Base-by-base conservation (phyloP, 2,113 vertebrate species). In the Excalfactoria chinensis region DNA sequence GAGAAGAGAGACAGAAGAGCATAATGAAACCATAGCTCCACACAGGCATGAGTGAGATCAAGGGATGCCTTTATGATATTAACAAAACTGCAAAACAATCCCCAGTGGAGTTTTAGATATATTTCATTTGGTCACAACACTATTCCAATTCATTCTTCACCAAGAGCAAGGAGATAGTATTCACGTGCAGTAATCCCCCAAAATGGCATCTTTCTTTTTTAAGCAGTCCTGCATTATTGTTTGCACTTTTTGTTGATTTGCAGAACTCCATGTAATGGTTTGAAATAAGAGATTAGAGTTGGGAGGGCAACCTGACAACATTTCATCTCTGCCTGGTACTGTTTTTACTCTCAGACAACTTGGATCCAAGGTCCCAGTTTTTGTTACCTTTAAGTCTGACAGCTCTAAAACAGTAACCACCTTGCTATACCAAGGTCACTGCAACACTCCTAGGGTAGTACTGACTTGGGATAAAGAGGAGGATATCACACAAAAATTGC, bases 61-160 rank as follows among this genome's bases (percentile, higher is more conserved):
- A 94, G 92, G 84, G 68, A 91, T 90, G 91, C 92, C 96, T 96
- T 96, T 88, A 93, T 94, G 96, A 94, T 95, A 96, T 95, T 96
- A 83, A 90, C 56, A 90, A 74, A 92, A 92, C 93, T 90, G 79
- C 73, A 93, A 88, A 95, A 60, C 76, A 93, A 68, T 90, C 86
- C 95, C 70, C 79, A 66, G 68, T 74, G 66, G 56, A 90, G 48
- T 80, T 93, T 83, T 90, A 84, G 74, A 71, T 90, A 69, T 69
- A 68, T 95, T 85, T 95, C 92, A 93, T 93, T 94, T 96, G 74
- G 93, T 2, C 0, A 74, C 53, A 84, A 72, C 13, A 11, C 4
- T 13, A 83, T 93, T 91, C 71, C 86, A 87, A 80, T 91, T 96
- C 5, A 0, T 37, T 90, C 41, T 95, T 85, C 75, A 80, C 82